These are phyloP conservation scores for Orthonyx spaldingii DNA, from an alignment of 2,113 vertebrate genomes.

Conservation along the genomic window DNA sequence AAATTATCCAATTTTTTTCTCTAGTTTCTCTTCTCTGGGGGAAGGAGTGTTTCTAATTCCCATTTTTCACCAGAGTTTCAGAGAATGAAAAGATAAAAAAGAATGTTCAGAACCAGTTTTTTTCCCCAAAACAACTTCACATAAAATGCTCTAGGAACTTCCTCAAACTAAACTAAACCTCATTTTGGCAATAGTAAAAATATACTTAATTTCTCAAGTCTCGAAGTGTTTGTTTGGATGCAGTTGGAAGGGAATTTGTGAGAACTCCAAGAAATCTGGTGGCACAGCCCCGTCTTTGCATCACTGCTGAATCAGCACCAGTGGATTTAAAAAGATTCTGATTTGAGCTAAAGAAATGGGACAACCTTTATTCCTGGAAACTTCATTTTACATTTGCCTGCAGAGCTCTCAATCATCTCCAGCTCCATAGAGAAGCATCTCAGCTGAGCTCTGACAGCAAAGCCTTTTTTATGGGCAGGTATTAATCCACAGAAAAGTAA, in stretches of 20 bases:
- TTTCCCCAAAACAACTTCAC: not conserved
- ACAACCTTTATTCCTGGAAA: not conserved
- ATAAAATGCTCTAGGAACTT: not conserved
- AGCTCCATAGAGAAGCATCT: not conserved
- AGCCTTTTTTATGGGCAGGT: slow-evolving; percentile 1
- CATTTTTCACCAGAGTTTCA: not conserved
- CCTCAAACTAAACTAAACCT: not conserved
- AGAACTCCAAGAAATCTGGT: not conserved
- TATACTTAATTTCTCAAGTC: not conserved
- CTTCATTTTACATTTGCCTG: not conserved
- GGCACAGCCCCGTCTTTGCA: not conserved
- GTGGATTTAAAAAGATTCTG: not conserved
- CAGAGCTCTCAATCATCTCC: not conserved
- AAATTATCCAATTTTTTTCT: not conserved
- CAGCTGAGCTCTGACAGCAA: not conserved
- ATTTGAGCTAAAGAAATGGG: not conserved
- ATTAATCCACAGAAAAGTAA: slow-evolving; percentile 46
- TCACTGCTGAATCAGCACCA: not conserved
- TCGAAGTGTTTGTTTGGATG: not conserved
- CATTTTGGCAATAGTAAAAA: not conserved
- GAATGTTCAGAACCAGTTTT: not conserved
- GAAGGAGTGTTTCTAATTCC: not conserved
- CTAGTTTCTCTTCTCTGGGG: not conserved
- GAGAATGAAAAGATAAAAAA: not conserved
- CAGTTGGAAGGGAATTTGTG: not conserved